phyloP scores from a whole-genome alignment of 2,797 vertebrate genomes.

The Gobionotothen gibberifrons region DNA sequence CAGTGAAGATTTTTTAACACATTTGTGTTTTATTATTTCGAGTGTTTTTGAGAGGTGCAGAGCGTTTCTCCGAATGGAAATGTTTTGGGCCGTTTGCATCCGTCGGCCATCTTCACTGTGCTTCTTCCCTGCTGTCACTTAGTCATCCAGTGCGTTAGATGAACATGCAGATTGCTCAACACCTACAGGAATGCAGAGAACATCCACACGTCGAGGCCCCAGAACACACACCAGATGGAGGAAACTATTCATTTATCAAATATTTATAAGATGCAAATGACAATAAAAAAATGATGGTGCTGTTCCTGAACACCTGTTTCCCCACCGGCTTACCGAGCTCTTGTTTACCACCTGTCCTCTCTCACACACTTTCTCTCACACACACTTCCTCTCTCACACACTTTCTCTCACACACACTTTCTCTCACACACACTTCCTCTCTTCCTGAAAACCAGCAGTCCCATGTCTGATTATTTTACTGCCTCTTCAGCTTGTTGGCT shows the following conservation, averaged over 20 bases:
- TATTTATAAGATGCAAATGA: constrained; percentile 77
- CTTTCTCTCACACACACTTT: too few species aligned
- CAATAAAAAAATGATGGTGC: constrained; percentile 36
- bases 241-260: constrained; percentile 70
- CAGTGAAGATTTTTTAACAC: too few species aligned
- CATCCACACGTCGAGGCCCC: constrained; percentile 19
- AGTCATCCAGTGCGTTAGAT: constrained; percentile 25
- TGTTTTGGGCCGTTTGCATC: too few species aligned
- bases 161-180: constrained; percentile 46
- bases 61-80: too few species aligned
- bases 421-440: constrained; percentile 14
- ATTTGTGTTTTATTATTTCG: too few species aligned
- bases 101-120: too few species aligned
- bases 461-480: constrained; percentile 5
- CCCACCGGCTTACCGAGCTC: constrained; percentile 35
- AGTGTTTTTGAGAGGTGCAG: too few species aligned
- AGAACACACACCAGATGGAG: constrained; percentile 66
- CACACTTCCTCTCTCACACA: not conserved
- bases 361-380: constrained; percentile 17
- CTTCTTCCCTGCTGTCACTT: constrained; percentile 11
- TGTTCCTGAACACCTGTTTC: constrained; percentile 64
- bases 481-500: constrained; percentile 19
- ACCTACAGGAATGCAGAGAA: constrained; percentile 42
- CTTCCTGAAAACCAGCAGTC: constrained; percentile 35
- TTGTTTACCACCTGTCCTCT: constrained; percentile 57